Evolutionary conservation across 2,113 vertebrate genomes (phyloP), one percentile per base, ranked within the genome.

Genomic region (Lepisosteus osseus): DNA sequence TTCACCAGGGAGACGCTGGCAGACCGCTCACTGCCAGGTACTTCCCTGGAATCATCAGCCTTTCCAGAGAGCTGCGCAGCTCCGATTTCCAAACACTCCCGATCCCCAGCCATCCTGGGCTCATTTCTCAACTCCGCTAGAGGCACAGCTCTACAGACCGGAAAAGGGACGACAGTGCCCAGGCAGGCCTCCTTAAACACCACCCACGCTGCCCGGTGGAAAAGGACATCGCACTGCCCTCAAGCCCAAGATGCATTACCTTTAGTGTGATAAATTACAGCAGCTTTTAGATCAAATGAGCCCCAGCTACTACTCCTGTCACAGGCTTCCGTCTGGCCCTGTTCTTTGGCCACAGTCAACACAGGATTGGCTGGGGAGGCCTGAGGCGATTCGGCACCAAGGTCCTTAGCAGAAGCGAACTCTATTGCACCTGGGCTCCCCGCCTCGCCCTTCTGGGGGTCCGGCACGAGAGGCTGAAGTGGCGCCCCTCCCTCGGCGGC

Each of bases 241-340:
- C 56, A 59, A 59, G 13, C 7, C n/a, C 56, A 1, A 29, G 45
- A 40, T 65, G n/a, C 42, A 3, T 95, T 96, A 98, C 96, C 95
- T 98, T 97, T 97, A 95, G 94, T 95, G 94, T 97, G 96, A 95
- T 96, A 98, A 86, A 94, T 86, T 94, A 98, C 93, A 93, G 96
- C 96, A 93, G 95, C 95, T 93, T 93, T 95, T 86, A 95, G 81
- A 84, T 96, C 94, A 88, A 97, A 96, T 86, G 93, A 90, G 77
- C 94, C 93, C 94, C 90, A 95, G 92, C 92, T 95, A 89, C 92
- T 93, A 88, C 92, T 93, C 79, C 93, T 91, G 92, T 94, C 91
- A 92, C 92, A 90, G 92, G 93, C 93, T 92, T 93, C 94, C 86
- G 93, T 88, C 87, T 89, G 91, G 89, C 87, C 87, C 86, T 91